Evolutionary conservation across 2,888 invertebrate species (phyloP), one percentile per base, ranked within the genome.

Genomic region (Eupithecia exiguata): DNA sequence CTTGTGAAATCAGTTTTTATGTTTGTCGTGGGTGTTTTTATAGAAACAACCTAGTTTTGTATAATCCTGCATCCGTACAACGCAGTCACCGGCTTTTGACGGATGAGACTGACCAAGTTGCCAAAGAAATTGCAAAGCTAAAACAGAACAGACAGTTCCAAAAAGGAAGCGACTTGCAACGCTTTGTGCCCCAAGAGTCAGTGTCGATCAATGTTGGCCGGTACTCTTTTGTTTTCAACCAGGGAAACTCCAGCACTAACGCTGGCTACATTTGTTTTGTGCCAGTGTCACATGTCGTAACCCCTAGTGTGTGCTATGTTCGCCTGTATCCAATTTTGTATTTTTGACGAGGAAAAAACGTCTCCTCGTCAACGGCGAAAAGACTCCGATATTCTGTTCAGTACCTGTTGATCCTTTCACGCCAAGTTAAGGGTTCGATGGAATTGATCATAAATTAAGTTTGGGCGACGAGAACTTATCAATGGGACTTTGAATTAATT

Each of bases 241-340:
- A 49, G 69, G 72, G 69, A 75, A 77, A 78, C 78, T 80, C 75
- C 76, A 74, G 68, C 46, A 71, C 77, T 72, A 75, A 73, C 70
- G 70, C 71, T 46, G 72, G 67, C 80, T 80, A 76, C 81, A 78
- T 80, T 84, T 86, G 86, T 87, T 88, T 87, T 87, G 85, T 86
- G 82, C 81, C 77, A 77, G 84, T 85, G 86, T 88, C 89, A 87
- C 87, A 84, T 83, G 84, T 84, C 83, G 79, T 80, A 79, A 84
- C 80, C 82, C 77, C 75, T 71, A 82, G 25, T 25, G 58, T 21
- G 53, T 80, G 81, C 82, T 78, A 68, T 72, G 70, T 70, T 66
- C 68, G 68, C 35, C 61, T 68, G 38, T 38, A 69, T 68, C 46
- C 43, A 72, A 69, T 72, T 76, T 74, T 76, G 77, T 74, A 76